A percentile compares a stretch with the other conserved stretches of the same genome.
Evolutionary conservation across 2,113 vertebrate species (phyloP).

Genomic region (Cephalopterus ornatus): DNA sequence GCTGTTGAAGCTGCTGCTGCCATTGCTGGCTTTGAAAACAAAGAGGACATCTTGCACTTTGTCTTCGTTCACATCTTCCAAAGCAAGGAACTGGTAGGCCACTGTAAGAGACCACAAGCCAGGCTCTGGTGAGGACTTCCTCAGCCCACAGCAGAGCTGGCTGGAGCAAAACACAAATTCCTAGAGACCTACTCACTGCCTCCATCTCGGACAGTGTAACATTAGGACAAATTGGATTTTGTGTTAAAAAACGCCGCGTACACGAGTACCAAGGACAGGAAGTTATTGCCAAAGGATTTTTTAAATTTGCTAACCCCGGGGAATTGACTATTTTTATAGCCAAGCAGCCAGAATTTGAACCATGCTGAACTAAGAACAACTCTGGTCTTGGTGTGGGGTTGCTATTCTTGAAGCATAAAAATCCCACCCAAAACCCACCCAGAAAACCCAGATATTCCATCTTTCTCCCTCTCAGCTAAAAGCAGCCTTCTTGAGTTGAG

Average conservation of each 20-base stretch:
- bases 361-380: background rate
- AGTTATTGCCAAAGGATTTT: slow-evolving; percentile 3
- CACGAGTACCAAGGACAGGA: background rate
- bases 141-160: background rate
- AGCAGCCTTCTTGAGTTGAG: background rate
- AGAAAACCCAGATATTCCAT: background rate
- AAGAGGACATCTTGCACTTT: slow-evolving; percentile 87
- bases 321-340: background rate
- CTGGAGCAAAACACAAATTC: slow-evolving; percentile 5
- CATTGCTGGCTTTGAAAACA: slow-evolving; percentile 70
- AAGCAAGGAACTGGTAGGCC: slow-evolving; percentile 80
- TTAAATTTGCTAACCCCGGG: background rate
- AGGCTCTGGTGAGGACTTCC: background rate
- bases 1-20: slow-evolving; percentile 58
- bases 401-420: background rate
- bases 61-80: slow-evolving; percentile 80
- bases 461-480: background rate
- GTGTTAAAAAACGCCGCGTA: background rate
- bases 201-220: background rate
- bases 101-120: slow-evolving; percentile 65
- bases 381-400: background rate
- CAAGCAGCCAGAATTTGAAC: background rate
- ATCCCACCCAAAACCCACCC: background rate
- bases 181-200: slow-evolving; percentile 12
- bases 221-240: background rate